These are phyloP conservation scores for Hippopotamus amphibius DNA, from an alignment of 2,113 vertebrate genomes.

Conservation along the genomic window DNA sequence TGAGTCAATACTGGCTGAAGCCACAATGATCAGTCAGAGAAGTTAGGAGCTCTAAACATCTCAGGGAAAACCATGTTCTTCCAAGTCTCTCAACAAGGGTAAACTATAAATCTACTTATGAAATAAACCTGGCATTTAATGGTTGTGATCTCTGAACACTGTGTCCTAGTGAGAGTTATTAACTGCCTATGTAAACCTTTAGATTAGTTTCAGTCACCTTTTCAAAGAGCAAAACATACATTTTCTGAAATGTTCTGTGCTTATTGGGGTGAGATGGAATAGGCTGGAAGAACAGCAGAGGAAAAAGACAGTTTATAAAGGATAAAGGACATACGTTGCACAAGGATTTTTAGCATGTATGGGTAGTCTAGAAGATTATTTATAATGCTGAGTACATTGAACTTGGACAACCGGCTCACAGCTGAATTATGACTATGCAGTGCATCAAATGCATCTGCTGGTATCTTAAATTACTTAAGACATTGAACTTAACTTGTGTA, in stretches of 20 bases:
- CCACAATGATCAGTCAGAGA: background rate
- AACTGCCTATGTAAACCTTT: background rate
- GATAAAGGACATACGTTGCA: background rate
- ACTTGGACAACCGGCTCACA: background rate
- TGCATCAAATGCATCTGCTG: background rate
- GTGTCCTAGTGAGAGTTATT: background rate
- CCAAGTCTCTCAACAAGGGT: background rate
- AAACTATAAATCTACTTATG: background rate
- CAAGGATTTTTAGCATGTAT: background rate
- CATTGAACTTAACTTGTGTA: background rate
- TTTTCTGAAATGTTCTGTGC: background rate
- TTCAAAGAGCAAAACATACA: background rate
- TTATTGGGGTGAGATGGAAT: background rate
- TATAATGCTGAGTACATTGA: background rate
- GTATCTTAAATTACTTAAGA: background rate
- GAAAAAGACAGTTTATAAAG: background rate
- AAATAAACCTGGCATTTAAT: background rate
- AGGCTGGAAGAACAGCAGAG: background rate
- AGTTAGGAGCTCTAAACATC: background rate
- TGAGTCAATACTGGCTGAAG: background rate
- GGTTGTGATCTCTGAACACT: background rate
- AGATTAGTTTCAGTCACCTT: background rate
- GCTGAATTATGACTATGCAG: background rate
- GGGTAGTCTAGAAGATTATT: background rate
- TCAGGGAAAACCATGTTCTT: background rate